Base-by-base conservation (phyloP, 2,113 vertebrate species). In the Polyodon spathula region DNA sequence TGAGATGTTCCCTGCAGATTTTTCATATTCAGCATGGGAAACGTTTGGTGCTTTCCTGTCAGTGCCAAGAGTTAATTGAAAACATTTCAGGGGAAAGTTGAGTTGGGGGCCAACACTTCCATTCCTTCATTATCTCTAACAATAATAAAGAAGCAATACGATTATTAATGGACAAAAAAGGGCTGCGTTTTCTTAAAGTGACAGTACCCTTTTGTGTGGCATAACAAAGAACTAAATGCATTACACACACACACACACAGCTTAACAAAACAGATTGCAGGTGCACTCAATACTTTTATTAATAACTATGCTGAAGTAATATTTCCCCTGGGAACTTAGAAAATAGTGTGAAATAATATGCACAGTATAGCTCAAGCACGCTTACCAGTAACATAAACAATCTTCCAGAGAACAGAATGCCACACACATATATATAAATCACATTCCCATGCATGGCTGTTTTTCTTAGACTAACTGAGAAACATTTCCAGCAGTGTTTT, bases 1-100 rank as follows among this genome's bases (percentile, higher is more conserved):
- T 84, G 89, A 78, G 87, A 84, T 75, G 78, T 78, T 87, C 86
- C 87, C 87, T 80, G 84, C 81, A 83, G 88, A 88, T 85, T 86
- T 86, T 88, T 87, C 86, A 90, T 92, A 87, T 89, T 89, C 85
- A 77, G 83, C 86, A 84, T 88, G 86, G 84, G 86, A 89, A 91
- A 91, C 81, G 83, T 89, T 89, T 86, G 88, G 87, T 87, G 78
- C 81, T 86, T 90, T 91, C 84, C 80, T 83, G 86, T 73, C 40
- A 0, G 80, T 88, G 87, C 89, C 89, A 93, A 85, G 82, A 85
- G 81, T 88, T 90, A 89, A 95, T 89, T 92, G 86, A 91, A 93
- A 93, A 89, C 87, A 90, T 84, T 84, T 86, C 86, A 81, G 81
- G 76, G 81, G 83, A 91, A 91, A 89, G 87, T 88, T 76, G 70